Evolutionary conservation across 2,888 invertebrate genomes (phyloP).

Genomic region (Oscheius myriophilus): DNA sequence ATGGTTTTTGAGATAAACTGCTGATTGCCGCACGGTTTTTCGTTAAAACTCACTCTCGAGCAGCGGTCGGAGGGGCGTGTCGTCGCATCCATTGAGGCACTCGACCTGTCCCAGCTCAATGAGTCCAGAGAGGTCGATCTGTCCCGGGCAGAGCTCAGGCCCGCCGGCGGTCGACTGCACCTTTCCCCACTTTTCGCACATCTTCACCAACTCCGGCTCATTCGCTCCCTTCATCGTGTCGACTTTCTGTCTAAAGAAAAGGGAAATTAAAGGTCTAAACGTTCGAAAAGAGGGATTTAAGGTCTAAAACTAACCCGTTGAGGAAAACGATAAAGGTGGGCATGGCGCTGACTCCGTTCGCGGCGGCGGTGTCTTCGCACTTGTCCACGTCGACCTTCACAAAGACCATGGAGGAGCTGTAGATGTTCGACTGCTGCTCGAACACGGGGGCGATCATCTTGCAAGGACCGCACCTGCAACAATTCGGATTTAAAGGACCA

Average conservation of each 20-base stretch:
- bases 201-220: conserved; percentile 82
- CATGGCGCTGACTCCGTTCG: conserved; percentile 92
- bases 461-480: conserved; percentile 91
- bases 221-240: conserved; percentile 90
- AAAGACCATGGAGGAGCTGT: conserved; percentile 84
- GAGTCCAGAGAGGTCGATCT: conserved; percentile 87
- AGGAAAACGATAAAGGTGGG: conserved; percentile 96
- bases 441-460: conserved; percentile 91
- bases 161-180: not conserved
- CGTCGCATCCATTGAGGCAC: conserved; percentile 93
- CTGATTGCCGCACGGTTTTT: too few relatives aligned
- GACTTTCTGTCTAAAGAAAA: conserved; percentile 78
- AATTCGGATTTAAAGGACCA: not conserved
- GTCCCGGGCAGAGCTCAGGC: conserved; percentile 24
- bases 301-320: conserved; percentile 72
- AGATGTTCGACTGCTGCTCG: conserved; percentile 86
- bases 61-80: conserved; percentile 82
- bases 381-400: conserved; percentile 85
- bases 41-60: conserved; percentile 58
- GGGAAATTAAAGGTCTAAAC: too few relatives aligned
- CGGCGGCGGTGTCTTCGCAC: conserved; percentile 76
- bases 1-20: not conserved
- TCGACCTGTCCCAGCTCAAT: conserved; percentile 90
- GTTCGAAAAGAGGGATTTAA: too few relatives aligned
- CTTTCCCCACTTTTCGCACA: conserved; percentile 80